Evolutionary conservation across 1,140 invertebrate genomes (phyloP).

Genomic region (Macrobrachium rosenbergii): DNA sequence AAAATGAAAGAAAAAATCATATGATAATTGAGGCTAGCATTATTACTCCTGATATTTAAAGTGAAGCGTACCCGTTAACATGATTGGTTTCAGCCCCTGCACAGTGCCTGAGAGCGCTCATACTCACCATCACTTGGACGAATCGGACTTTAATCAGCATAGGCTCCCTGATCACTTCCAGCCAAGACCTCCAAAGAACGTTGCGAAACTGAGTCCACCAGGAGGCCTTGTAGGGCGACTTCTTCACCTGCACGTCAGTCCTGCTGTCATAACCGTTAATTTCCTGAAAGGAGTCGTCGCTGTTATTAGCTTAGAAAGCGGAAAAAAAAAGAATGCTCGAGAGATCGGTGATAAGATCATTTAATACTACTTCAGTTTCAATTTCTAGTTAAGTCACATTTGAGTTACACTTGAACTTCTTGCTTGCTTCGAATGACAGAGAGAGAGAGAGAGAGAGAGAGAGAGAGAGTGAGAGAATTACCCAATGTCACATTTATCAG

Average conservation of each 20-base stretch:
- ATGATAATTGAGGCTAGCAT: no score
- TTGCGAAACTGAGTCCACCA: slow-evolving; percentile 91
- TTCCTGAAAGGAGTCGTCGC: slow-evolving; percentile 13
- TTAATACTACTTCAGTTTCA: no score
- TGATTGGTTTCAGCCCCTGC: no score
- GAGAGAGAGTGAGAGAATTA: no score
- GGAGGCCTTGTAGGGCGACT: slow-evolving; percentile 83
- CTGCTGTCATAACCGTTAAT: slow-evolving; percentile 37
- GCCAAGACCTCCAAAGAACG: slow-evolving; percentile 91
- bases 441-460: no score
- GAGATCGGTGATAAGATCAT: not conserved
- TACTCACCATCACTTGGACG: slow-evolving; percentile 88
- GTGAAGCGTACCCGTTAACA: not conserved
- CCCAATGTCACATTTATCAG: no score
- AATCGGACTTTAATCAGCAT: slow-evolving; percentile 89
- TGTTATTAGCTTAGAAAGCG: not conserved
- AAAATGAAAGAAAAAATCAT: no score
- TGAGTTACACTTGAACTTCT: no score
- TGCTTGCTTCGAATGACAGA: no score
- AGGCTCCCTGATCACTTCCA: slow-evolving; percentile 90
- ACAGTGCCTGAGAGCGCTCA: no score
- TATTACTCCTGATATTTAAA: not conserved
- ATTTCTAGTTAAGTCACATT: no score
- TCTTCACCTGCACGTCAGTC: slow-evolving; percentile 43
- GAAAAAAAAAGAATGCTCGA: not conserved